phyloP scores from a whole-genome alignment of 2,888 invertebrate genomes.

The Anodontia alba region DNA sequence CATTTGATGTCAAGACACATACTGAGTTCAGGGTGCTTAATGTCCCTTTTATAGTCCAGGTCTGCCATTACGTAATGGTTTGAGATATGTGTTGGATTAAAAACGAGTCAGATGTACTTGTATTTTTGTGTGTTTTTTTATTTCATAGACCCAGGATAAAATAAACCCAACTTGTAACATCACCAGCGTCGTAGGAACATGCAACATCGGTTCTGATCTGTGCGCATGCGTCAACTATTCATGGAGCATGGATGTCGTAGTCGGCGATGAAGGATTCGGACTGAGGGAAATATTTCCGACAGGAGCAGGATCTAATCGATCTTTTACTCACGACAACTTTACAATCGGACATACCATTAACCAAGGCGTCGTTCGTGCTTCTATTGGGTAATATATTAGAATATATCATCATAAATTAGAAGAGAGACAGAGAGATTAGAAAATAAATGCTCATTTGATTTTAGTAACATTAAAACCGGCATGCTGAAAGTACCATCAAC shows the following conservation, averaged over 20 bases:
- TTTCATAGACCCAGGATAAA: constrained; percentile 25
- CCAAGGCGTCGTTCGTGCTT: constrained; percentile 30
- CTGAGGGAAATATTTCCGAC: constrained; percentile 36
- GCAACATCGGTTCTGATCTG: constrained; percentile 47
- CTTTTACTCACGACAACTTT: constrained; percentile 33
- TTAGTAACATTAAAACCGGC: no score
- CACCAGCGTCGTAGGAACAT: constrained; percentile 29
- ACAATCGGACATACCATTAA: constrained; percentile 36
- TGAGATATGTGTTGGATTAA: no score
- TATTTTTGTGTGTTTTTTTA: no score
- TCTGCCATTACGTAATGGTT: no score
- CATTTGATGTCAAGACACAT: no score
- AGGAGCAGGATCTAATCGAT: constrained; percentile 32
- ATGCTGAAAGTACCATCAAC: no score
- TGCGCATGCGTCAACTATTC: constrained; percentile 45
- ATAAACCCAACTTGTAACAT: constrained; percentile 48
- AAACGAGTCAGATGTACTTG: no score
- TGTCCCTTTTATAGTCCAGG: no score
- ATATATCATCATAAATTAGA: no score
- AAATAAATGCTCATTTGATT: no score
- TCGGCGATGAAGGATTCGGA: constrained; percentile 49
- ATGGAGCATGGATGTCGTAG: constrained; percentile 48
- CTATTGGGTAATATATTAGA: constrained; percentile 23
- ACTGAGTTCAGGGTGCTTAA: no score
- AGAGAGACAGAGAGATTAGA: no score